These are phyloP conservation scores for Antigone vipio DNA, from an alignment of 2,113 vertebrate species.

Conservation along the genomic window DNA sequence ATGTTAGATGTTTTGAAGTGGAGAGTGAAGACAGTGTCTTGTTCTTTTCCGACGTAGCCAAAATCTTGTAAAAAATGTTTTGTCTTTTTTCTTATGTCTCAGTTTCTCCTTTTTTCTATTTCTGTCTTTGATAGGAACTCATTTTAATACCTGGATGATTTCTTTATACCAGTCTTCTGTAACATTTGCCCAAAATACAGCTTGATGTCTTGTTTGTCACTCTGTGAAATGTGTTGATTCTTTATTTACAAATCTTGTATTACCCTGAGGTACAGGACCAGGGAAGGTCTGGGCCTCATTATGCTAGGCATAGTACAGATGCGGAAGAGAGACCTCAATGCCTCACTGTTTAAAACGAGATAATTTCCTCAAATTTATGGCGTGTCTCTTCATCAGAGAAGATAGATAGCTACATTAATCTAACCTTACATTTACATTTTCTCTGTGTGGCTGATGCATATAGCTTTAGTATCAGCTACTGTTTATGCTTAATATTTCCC, in stretches of 20 bases:
- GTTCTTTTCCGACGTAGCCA: not conserved
- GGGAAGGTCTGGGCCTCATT: accelerated
- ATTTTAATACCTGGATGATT: not conserved
- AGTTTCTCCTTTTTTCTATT: not conserved
- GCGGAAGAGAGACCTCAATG: not conserved
- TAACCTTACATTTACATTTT: not conserved
- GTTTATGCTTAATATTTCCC: not conserved
- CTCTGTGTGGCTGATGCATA: not conserved
- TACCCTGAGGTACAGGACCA: not conserved
- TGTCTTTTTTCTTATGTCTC: not conserved
- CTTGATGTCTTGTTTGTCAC: not conserved
- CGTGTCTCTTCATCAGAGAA: not conserved
- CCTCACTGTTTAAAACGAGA: not conserved
- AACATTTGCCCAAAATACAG: not conserved
- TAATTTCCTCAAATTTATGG: not conserved
- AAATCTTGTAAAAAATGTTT: not conserved
- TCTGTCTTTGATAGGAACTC: not conserved
- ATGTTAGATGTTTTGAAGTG: not conserved
- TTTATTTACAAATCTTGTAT: not conserved
- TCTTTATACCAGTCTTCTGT: not conserved
- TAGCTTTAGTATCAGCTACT: not conserved
- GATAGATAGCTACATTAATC: not conserved
- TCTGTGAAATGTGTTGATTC: not conserved
- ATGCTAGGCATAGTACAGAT: accelerated
- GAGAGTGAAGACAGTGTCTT: not conserved